Base-by-base conservation (phyloP, 2,797 vertebrate genomes). In the Chelmon rostratus region DNA sequence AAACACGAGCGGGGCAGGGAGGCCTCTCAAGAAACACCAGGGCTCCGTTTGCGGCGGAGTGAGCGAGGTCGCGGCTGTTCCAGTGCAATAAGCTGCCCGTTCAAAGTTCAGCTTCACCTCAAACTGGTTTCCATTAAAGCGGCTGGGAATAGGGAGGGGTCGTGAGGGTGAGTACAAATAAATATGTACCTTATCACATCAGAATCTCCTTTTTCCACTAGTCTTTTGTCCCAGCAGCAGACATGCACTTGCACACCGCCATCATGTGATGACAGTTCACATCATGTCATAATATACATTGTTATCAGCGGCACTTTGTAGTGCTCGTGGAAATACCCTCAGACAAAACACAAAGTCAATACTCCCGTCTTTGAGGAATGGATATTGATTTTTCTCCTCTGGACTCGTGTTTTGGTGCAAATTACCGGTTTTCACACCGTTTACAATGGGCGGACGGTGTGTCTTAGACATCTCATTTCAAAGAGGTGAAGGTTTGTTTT, bases 351-450 rank as follows among this genome's bases (percentile, higher is more conserved):
- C 12, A 71, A 63, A 72, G 73, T 86, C 74, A 31, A 54, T 81
- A 57, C 19, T 57, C 1, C 13, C 8, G 3, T 67, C 68, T 49
- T 47, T 70, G 25, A 54, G 40, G 54, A 86, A 74, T 78, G 16
- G 7, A 15, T 72, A 83, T 86, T 70, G 87, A 83, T 81, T 86
- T 67, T 58, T 56, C 59, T 64, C 25, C 33, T 71, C 56, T 58
- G 65, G 33, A 73, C 40, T 42, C 44, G 1, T 61, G 35, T 81
- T 78, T 75, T 38, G 31, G 4, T 59, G 50, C 16, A 62, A 66
- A 74, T 66, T 54, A 37, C 42, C 3, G 11, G 28, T 73, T 73
- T 67, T 62, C 69, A 50, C 54, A 67, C 21, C 49, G 28, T 75
- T 73, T 33, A 5, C 47, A 53, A 64, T 67, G 9, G 7, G 35